A percentile compares a stretch with the other conserved stretches of the same genome.
Conservation (phyloP, 1,140 invertebrate genomes). For the Orius laevigatus region DNA sequence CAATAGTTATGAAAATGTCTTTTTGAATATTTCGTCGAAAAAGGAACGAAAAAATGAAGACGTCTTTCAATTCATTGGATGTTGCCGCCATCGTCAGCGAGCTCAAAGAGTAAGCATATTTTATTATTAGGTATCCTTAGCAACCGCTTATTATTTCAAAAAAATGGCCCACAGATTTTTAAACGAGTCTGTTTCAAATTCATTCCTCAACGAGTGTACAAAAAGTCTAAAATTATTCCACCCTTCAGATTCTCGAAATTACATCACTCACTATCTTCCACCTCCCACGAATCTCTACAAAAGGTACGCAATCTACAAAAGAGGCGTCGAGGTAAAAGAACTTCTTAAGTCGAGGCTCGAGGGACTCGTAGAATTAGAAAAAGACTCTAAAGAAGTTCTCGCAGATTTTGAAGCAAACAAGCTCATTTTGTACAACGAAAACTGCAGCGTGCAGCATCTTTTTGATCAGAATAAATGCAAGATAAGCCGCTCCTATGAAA, state of each 20-base stretch:
- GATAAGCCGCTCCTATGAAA: neutral
- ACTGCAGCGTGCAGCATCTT: constrained; percentile 4
- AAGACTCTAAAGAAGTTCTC: neutral
- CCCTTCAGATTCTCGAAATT: no score
- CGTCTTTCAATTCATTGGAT: constrained; percentile 6
- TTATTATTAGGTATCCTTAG: no score
- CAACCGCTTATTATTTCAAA: no score
- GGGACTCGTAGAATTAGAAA: constrained; percentile 1
- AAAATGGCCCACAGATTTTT: no score
- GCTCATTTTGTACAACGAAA: neutral
- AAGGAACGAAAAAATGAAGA: constrained; percentile 17
- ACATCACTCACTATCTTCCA: neutral
- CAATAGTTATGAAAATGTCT: no score
- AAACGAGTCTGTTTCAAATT: no score
- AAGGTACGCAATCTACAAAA: neutral
- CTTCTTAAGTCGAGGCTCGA: neutral
- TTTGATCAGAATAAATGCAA: constrained; percentile 6
- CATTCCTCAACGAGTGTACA: no score
- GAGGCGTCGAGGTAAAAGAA: neutral
- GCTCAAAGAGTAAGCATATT: neutral
- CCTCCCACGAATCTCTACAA: neutral
- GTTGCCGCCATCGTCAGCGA: constrained; percentile 5
- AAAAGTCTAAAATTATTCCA: no score
- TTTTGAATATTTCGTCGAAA: no score
- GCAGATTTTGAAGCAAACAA: constrained; percentile 2